These are phyloP conservation scores for Trochalopteron elliotii DNA, from an alignment of 2,113 vertebrate species.

Conservation along the genomic window DNA sequence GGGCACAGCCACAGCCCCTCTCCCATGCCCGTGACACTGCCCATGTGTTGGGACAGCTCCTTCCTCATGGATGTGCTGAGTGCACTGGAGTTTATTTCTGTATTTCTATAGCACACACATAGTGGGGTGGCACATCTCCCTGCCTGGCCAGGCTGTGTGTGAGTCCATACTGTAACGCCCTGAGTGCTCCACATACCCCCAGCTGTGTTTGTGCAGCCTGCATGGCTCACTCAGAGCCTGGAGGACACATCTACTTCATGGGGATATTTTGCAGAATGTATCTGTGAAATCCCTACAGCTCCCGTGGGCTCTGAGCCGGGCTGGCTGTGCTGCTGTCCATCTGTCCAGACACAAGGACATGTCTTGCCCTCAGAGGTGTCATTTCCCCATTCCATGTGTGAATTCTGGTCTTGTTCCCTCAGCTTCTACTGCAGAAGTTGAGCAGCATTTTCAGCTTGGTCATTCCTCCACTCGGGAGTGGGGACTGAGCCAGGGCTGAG, in stretches of 20 bases:
- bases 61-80: rapidly evolving
- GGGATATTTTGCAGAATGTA: rapidly evolving
- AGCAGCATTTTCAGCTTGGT: rapidly evolving
- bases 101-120: rapidly evolving
- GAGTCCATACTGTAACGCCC: background rate
- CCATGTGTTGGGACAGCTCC: background rate
- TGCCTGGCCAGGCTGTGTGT: rapidly evolving
- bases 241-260: rapidly evolving
- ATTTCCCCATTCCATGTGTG: rapidly evolving
- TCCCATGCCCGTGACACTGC: rapidly evolving
- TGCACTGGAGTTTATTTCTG: rapidly evolving
- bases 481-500: background rate
- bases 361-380: background rate
- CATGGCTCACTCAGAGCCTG: rapidly evolving
- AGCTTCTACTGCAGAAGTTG: background rate
- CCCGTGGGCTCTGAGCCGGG: rapidly evolving
- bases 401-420: background rate
- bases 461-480: rapidly evolving
- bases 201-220: background rate
- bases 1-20: background rate
- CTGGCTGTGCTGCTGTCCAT: rapidly evolving
- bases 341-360: background rate
- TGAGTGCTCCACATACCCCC: background rate
- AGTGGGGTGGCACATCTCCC: background rate
- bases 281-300: background rate